These are phyloP conservation scores for Ictidomys tridecemlineatus DNA, from an alignment of 2,113 vertebrate species.

Conservation along the genomic window DNA sequence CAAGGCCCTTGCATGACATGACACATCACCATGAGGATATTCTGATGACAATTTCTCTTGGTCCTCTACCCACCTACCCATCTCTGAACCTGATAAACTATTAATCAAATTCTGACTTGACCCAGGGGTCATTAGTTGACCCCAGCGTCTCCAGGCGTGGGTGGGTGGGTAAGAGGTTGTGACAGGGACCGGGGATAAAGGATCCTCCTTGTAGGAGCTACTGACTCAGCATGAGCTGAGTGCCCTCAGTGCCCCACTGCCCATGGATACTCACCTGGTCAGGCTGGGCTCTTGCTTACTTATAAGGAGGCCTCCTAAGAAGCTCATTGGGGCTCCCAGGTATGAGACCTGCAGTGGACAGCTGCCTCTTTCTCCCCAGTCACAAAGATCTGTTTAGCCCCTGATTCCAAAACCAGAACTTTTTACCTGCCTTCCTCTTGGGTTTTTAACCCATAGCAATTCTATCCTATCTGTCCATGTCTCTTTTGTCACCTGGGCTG, in stretches of 20 bases:
- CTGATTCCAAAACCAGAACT: not conserved
- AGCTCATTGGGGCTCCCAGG: too few species aligned
- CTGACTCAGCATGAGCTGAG: not conserved
- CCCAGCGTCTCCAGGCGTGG: not conserved
- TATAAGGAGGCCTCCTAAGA: not conserved
- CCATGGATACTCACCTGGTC: not conserved
- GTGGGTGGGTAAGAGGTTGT: not conserved
- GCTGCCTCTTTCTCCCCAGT: not conserved
- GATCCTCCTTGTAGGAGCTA: not conserved
- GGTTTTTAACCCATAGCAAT: not conserved
- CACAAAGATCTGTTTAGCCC: not conserved
- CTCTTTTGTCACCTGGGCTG: not conserved
- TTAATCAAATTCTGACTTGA: not conserved
- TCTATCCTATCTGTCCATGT: not conserved
- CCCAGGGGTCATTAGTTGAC: not conserved
- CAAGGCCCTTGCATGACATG: not conserved
- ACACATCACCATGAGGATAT: not conserved
- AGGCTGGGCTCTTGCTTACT: not conserved
- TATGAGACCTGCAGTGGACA: not conserved
- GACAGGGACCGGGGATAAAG: not conserved
- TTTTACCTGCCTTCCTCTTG: not conserved
- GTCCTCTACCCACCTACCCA: not conserved
- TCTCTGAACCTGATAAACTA: not conserved
- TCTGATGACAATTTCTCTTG: not conserved
- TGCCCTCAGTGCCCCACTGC: too few species aligned